Evolutionary conservation across 1,140 invertebrate species (phyloP).

Genomic region (Drosophila teissieri): DNA sequence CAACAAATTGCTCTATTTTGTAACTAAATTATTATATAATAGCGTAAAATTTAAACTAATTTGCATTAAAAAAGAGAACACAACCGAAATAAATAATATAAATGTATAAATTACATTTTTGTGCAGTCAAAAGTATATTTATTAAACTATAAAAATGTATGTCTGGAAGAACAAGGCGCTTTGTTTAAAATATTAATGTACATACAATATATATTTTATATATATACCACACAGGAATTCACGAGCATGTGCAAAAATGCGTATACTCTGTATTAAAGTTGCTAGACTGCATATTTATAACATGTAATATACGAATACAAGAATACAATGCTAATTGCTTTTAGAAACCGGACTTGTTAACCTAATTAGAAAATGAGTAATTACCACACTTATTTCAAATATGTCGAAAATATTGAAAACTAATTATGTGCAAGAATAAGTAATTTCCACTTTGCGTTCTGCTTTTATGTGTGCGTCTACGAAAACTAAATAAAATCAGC

Average conservation of each 20-base stretch:
- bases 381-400: constrained; percentile 22
- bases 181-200: constrained; percentile 42
- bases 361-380: constrained; percentile 37
- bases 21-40: constrained; percentile 86
- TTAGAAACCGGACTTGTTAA: constrained; percentile 49
- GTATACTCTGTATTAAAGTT: constrained; percentile 49
- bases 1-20: constrained; percentile 95
- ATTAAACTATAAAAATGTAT: constrained; percentile 34
- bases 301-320: constrained; percentile 51
- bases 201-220: constrained; percentile 50
- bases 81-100: constrained; percentile 1
- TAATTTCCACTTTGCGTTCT: constrained; percentile 21
- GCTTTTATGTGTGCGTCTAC: constrained; percentile 25
- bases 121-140: constrained; percentile 51
- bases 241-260: constrained; percentile 42
- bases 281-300: constrained; percentile 53
- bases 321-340: constrained; percentile 45
- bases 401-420: constrained; percentile 19
- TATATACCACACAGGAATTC: constrained; percentile 42
- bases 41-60: constrained; percentile 45
- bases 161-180: constrained; percentile 30
- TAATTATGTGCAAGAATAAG: constrained; percentile 22
- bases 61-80: constrained; percentile 19
- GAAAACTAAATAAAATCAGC: constrained; percentile 19
- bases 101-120: constrained; percentile 30